Percentiles rank a stretch among this genome's conserved stretches.
Evolutionary conservation across 1,140 invertebrate genomes (phyloP).

Genomic region (Lepidurus apus): DNA sequence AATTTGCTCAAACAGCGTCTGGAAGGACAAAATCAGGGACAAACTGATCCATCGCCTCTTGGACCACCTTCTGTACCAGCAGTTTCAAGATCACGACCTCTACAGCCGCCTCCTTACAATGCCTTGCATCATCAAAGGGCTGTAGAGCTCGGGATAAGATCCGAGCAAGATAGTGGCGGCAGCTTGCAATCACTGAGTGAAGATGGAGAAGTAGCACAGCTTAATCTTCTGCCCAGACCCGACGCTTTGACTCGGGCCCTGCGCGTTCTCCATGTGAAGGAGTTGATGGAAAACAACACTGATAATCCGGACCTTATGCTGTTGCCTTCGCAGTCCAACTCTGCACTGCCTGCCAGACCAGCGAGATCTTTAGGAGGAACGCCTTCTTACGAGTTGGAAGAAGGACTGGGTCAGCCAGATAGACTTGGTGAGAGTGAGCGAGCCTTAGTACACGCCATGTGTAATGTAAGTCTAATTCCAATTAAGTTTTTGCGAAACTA

Average conservation of each 20-base stretch:
- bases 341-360: conserved; percentile 39
- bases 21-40: conserved; percentile 35
- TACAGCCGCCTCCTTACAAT: conserved; percentile 42
- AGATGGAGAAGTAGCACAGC: conserved; percentile 35
- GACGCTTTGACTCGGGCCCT: conserved; percentile 85
- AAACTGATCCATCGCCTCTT: conserved; percentile 40
- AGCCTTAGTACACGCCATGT: conserved; percentile 91
- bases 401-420: conserved; percentile 41
- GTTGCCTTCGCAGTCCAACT: conserved; percentile 37
- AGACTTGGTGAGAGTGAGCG: conserved; percentile 80
- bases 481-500: not conserved
- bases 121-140: conserved; percentile 46
- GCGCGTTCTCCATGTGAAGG: conserved; percentile 83
- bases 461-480: conserved; percentile 67
- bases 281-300: conserved; percentile 54
- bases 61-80: conserved; percentile 44
- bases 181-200: conserved; percentile 37
- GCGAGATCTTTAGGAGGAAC: conserved; percentile 38
- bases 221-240: conserved; percentile 50
- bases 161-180: conserved; percentile 31
- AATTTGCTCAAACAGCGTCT: conserved; percentile 46
- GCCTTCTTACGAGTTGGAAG: conserved; percentile 38
- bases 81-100: conserved; percentile 39
- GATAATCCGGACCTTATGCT: conserved; percentile 35
- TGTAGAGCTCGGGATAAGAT: conserved; percentile 44